Conservation (phyloP, 1,140 invertebrate species). For the Trigoniulus corallinus region DNA sequence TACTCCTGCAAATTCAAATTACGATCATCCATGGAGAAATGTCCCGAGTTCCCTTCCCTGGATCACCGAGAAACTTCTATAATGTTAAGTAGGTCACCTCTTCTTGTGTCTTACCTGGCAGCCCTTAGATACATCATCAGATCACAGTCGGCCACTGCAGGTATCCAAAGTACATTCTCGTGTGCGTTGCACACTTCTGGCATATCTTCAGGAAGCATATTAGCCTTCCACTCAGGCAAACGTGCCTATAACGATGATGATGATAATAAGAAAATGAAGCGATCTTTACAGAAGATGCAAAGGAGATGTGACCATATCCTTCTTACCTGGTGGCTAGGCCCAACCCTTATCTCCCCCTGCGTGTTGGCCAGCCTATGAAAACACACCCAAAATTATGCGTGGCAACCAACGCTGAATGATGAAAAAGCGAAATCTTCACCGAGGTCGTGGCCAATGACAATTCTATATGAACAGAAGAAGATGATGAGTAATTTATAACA, state of each 20-base stretch:
- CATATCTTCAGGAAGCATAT: conserved; percentile 42
- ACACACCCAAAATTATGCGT: background rate
- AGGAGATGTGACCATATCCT: background rate
- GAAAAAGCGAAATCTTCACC: too few relatives aligned
- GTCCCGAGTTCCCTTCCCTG: too few relatives aligned
- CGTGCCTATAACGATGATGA: conserved; percentile 36
- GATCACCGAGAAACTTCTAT: background rate
- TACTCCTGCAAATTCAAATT: conserved; percentile 23
- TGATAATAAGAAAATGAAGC: background rate
- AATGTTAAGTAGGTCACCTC: background rate
- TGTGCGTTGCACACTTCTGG: conserved; percentile 51
- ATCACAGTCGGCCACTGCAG: conserved; percentile 79
- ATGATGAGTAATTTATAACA: too few relatives aligned
- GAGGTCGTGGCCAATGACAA: too few relatives aligned
- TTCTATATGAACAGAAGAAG: too few relatives aligned
- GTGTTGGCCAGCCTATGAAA: conserved; percentile 49
- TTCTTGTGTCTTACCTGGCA: conserved; percentile 47
- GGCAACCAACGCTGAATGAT: background rate
- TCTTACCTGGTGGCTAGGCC: conserved; percentile 74
- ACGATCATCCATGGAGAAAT: conserved; percentile 6
- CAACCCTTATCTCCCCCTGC: conserved; percentile 88
- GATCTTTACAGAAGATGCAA: background rate
- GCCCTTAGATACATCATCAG: conserved; percentile 93
- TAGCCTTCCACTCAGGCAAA: conserved; percentile 58
- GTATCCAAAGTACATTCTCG: conserved; percentile 86